phyloP scores from a whole-genome alignment of 2,797 vertebrate genomes.

The Pantherophis vulpinus region DNA sequence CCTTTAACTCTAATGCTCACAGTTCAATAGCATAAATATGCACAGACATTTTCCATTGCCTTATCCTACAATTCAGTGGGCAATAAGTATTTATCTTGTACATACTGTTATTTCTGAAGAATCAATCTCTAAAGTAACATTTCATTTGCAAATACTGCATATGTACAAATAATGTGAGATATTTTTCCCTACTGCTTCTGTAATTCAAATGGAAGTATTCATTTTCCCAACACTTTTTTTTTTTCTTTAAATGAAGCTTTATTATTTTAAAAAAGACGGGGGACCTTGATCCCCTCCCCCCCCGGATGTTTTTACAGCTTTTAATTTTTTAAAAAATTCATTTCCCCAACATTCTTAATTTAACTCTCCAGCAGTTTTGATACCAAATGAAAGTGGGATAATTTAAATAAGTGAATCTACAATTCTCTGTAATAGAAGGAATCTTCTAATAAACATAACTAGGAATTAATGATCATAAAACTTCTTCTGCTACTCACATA shows the following conservation, averaged over 20 bases:
- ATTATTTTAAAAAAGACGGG: too few species aligned
- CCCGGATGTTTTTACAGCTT: too few species aligned
- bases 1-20: background rate
- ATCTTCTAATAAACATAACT: slow-evolving; percentile 1
- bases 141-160: background rate
- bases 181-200: background rate
- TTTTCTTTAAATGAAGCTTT: too few species aligned
- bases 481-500: slow-evolving; percentile 3
- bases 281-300: too few species aligned
- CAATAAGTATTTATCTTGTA: background rate
- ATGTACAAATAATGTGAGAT: background rate
- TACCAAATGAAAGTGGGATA: background rate
- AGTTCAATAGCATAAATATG: background rate
- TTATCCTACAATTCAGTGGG: background rate
- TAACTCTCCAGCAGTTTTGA: background rate
- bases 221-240: background rate
- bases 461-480: slow-evolving; percentile 8
- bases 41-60: background rate
- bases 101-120: background rate
- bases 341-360: too few species aligned
- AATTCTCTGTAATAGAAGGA: background rate
- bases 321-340: too few species aligned
- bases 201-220: background rate
- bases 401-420: background rate
- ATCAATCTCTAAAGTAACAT: background rate